Evolutionary conservation across 2,888 invertebrate species (phyloP).

Genomic region (Crocallis elinguaria): DNA sequence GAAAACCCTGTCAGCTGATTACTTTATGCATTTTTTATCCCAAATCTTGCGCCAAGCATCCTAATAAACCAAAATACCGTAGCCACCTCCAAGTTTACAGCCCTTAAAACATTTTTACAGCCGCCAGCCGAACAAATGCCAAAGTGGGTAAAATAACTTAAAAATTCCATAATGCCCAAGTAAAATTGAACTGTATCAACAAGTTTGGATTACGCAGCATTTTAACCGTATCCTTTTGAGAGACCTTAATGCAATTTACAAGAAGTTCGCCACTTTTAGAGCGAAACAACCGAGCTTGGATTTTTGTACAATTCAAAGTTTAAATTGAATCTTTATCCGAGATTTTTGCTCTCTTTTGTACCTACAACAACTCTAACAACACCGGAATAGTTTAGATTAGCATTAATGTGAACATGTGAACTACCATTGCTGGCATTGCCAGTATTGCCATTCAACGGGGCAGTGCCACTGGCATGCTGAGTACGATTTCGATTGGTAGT

Average conservation of each 20-base stretch:
- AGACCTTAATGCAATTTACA: background rate
- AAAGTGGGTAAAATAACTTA: slow-evolving; percentile 34
- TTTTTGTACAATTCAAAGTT: slow-evolving; percentile 25
- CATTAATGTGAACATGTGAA: no score
- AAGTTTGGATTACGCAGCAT: slow-evolving; percentile 42
- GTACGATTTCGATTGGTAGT: no score
- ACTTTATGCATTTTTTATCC: slow-evolving; percentile 3
- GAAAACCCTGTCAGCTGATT: background rate
- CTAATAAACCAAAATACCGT: background rate
- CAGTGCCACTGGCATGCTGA: no score
- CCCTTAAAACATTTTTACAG: slow-evolving; percentile 19
- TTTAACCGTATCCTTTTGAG: background rate
- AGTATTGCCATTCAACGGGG: no score
- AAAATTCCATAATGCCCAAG: slow-evolving; percentile 39
- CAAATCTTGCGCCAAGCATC: background rate
- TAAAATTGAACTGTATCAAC: slow-evolving; percentile 46
- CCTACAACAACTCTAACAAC: background rate
- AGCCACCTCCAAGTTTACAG: background rate
- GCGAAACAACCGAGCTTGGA: slow-evolving; percentile 6
- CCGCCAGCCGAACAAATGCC: slow-evolving; percentile 19
- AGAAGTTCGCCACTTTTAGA: slow-evolving; percentile 12
- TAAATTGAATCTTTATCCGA: slow-evolving; percentile 31
- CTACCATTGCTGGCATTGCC: no score
- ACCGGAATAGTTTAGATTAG: slow-evolving; percentile 1
- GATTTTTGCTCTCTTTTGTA: slow-evolving; percentile 9